Evolutionary conservation across 2,888 invertebrate genomes (phyloP), one percentile per base, ranked within the genome.

Genomic region (Aplocera efformata): DNA sequence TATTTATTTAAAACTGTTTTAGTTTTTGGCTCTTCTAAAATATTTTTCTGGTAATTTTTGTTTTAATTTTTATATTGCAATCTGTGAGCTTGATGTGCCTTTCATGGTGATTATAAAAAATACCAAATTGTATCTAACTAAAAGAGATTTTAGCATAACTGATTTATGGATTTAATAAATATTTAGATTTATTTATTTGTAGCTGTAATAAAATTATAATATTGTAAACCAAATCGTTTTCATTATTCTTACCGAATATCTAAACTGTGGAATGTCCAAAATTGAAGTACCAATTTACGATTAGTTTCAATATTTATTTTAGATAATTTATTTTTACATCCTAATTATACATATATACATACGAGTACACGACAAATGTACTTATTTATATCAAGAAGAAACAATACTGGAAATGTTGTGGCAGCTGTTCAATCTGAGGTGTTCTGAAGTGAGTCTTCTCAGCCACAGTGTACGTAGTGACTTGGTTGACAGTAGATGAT

Each of bases 331-430:
- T 26, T 10, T 21, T 20, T 20, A 37, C 10, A 39, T 32, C 7
- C 22, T 25, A 20, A 9, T 24, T 23, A 26, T 22, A 35, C 26
- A 7, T 26, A n/a, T 25, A 30, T 10, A 40, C 9, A 30, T 34
- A 7, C 23, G 27, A 5, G 23, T 22, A 6, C n/a, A 10, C 3
- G n/a, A 32, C 30, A 35, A 32, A 45, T n/a, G n/a, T n/a, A n/a
- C n/a, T 22, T 37, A 27, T 43, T 69, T 69, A 85, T 53, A 83
- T 65, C 48, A 85, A 53, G 21, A 72, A 72, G 54, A 85, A 86
- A 32, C 70, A 73, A 48, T 88, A 88, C 37, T 86, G 85, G 73
- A 83, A 71, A 51, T 88, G 86, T 47, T 86, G 74, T 1, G 88
- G 86, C 20, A 88, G 51, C 20, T 60, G 68, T 39, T 81, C 78